Evolutionary conservation across 2,888 invertebrate genomes (phyloP).

Genomic region (Heliothis peltigera): DNA sequence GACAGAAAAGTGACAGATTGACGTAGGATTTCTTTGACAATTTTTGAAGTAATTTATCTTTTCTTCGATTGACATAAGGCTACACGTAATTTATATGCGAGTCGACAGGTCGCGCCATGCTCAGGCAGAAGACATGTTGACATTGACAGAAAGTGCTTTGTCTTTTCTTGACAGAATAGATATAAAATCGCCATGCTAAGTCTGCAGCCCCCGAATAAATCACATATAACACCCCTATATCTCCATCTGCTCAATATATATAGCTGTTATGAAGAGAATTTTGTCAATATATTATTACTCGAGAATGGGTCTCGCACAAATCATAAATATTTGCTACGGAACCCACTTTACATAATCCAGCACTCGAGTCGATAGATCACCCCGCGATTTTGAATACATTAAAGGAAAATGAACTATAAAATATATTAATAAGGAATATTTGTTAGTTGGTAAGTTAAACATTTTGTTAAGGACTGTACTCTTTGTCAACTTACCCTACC

Average conservation of each 20-base stretch:
- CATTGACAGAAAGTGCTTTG: too few relatives aligned
- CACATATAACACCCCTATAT: constrained; percentile 26
- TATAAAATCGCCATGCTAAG: too few relatives aligned
- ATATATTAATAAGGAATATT: constrained; percentile 46
- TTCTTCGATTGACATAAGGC: too few relatives aligned
- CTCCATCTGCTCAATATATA: constrained; percentile 13
- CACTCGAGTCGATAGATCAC: constrained; percentile 61
- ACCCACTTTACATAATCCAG: constrained; percentile 61
- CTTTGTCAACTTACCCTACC: too few relatives aligned
- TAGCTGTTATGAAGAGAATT: constrained; percentile 19
- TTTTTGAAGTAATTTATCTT: too few relatives aligned
- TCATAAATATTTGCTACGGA: constrained; percentile 63
- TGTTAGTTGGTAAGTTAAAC: constrained; percentile 12
- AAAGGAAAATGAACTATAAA: constrained; percentile 41
- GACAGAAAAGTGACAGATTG: too few relatives aligned
- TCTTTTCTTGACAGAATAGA: too few relatives aligned
- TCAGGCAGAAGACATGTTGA: too few relatives aligned
- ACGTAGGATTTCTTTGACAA: too few relatives aligned
- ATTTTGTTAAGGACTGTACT: too few relatives aligned
- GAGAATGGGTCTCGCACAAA: constrained; percentile 47
- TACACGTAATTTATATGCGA: too few relatives aligned
- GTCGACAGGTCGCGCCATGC: too few relatives aligned
- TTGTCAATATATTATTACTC: constrained; percentile 45
- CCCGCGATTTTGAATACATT: constrained; percentile 58
- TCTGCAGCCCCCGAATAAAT: constrained; percentile 43